Percentiles rank a stretch among this genome's conserved stretches.
phyloP scores from a whole-genome alignment of 1,140 invertebrate genomes.

The Halesus radiatus region DNA sequence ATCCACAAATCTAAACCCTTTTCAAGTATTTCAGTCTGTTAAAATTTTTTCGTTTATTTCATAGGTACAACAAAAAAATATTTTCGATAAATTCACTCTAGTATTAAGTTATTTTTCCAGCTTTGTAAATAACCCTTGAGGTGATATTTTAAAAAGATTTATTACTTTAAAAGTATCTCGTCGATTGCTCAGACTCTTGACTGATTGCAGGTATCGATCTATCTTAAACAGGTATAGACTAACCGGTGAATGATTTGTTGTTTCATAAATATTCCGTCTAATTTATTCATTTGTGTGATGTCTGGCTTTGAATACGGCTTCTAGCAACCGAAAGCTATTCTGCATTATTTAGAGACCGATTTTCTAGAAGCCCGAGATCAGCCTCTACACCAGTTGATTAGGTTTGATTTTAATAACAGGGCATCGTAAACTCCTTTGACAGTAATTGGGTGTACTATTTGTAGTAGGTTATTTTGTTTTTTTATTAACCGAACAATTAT shows the following conservation, averaged over 20 bases:
- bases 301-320: constrained; percentile 4
- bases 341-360: constrained; percentile 23
- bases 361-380: constrained; percentile 27
- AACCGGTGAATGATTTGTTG: constrained; percentile 18
- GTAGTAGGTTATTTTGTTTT: constrained; percentile 8
- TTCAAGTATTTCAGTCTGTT: no score
- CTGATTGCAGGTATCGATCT: not conserved
- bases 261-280: constrained; percentile 21
- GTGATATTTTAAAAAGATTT: not conserved
- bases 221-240: not conserved
- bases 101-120: no score
- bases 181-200: not conserved
- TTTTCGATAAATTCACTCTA: not conserved
- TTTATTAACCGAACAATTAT: not conserved
- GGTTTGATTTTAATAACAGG: constrained; percentile 34
- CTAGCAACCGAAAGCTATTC: constrained; percentile 6
- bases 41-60: no score
- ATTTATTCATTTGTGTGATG: constrained; percentile 29
- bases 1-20: no score
- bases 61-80: not conserved
- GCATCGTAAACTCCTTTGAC: constrained; percentile 28
- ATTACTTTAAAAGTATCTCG: not conserved
- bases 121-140: not conserved
- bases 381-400: constrained; percentile 32
- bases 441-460: constrained; percentile 37